Percentiles rank a stretch among this genome's conserved stretches.
Evolutionary conservation across 2,797 vertebrate genomes (phyloP).

Genomic region (Leptodactylus fallax): DNA sequence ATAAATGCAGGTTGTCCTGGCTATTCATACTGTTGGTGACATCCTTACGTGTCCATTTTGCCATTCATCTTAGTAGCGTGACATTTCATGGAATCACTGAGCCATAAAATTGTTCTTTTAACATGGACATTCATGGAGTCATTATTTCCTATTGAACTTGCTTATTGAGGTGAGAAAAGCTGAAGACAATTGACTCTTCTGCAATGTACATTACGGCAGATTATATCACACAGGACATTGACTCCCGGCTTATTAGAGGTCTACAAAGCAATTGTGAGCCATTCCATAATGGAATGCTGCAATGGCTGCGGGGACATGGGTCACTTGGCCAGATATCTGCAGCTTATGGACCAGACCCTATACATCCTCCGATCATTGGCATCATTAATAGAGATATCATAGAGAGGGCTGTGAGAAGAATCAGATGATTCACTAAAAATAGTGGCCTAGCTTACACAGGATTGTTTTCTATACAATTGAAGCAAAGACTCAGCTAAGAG

Average conservation of each 20-base stretch:
- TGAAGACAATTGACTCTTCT: slow-evolving; percentile 12
- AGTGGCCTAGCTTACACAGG: too few species aligned
- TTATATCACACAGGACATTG: neutral
- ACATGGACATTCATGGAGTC: slow-evolving; percentile 3
- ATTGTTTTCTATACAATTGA: neutral
- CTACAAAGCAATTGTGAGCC: neutral
- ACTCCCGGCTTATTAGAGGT: slow-evolving; percentile 22
- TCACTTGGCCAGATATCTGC: neutral
- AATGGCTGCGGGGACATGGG: neutral
- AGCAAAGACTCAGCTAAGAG: neutral
- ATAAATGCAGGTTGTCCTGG: neutral
- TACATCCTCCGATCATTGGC: neutral
- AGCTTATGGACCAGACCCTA: neutral
- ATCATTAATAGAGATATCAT: neutral
- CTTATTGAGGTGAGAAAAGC: slow-evolving; percentile 8
- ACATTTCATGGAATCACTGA: slow-evolving; percentile 22
- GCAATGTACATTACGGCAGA: neutral
- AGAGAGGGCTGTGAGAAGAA: too few species aligned
- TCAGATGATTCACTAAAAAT: too few species aligned
- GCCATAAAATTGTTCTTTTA: slow-evolving; percentile 28
- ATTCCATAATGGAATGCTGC: neutral
- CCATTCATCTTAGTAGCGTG: neutral
- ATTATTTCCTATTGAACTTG: slow-evolving; percentile 18
- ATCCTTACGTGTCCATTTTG: neutral
- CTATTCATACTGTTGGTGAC: neutral